Evolutionary conservation across 2,113 vertebrate species (phyloP).

Genomic region (Chamaetylas fuelleborni): DNA sequence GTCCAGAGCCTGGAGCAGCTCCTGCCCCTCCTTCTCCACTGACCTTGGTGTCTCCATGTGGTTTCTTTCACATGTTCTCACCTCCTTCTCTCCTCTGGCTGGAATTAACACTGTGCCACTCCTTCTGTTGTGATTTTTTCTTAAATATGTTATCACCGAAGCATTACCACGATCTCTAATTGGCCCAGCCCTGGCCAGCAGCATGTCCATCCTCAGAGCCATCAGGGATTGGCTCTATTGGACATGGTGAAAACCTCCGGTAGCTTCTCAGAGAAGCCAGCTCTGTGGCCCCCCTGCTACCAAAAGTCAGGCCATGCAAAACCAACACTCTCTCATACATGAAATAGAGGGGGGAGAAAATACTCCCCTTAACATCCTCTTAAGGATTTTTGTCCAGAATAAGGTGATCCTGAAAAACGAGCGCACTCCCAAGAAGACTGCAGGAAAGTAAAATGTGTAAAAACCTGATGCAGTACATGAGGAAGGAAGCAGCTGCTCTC

Average conservation of each 20-base stretch:
- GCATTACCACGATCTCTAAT: accelerated
- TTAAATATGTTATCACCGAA: background rate
- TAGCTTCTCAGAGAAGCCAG: background rate
- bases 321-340: background rate
- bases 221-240: accelerated
- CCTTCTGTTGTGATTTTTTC: background rate
- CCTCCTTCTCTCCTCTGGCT: background rate
- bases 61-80: background rate
- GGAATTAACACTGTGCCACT: background rate
- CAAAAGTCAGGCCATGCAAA: background rate
- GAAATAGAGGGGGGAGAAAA: background rate
- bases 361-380: accelerated
- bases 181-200: background rate
- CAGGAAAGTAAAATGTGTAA: background rate
- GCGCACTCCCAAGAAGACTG: background rate
- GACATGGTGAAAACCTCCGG: too few relatives aligned
- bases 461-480: background rate
- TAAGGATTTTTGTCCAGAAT: background rate
- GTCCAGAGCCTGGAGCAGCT: accelerated
- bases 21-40: too few relatives aligned
- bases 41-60: background rate
- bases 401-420: background rate
- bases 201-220: background rate
- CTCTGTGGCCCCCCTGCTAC: accelerated
- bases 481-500: background rate